Conservation (phyloP, 2,888 invertebrate genomes). For the Marronus borbonicus region DNA sequence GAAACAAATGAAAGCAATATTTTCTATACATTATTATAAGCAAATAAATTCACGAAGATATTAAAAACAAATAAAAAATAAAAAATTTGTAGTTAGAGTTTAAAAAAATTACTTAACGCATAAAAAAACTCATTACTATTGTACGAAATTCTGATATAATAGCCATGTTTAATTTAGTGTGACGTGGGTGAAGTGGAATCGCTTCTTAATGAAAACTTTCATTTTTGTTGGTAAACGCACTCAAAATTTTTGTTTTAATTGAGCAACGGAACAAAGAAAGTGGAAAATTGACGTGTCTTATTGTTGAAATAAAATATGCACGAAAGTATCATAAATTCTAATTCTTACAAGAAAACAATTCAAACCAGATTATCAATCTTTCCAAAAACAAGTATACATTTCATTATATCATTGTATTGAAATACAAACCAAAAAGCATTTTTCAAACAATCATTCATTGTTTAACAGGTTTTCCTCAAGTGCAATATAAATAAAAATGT, state of each 20-base stretch:
- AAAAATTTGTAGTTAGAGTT: no score
- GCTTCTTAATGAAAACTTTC: conserved; percentile 18
- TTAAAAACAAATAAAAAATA: no score
- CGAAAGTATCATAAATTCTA: no score
- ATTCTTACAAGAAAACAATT: no score
- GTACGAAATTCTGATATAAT: conserved; percentile 24
- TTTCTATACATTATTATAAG: background rate
- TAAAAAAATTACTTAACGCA: background rate
- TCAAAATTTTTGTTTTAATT: conserved; percentile 36
- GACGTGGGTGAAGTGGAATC: background rate
- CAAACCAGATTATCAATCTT: no score
- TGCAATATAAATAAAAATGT: no score
- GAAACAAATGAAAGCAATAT: conserved; percentile 4
- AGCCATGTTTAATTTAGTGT: conserved; percentile 24
- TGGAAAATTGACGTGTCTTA: conserved; percentile 29
- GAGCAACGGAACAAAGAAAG: conserved; percentile 28
- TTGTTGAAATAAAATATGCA: background rate
- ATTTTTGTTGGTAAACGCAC: conserved; percentile 7
- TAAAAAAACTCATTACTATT: background rate
- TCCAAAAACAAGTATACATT: no score
- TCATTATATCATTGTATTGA: no score
- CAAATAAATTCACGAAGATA: background rate
- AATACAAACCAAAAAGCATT: no score
- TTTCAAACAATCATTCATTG: no score
- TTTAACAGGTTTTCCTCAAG: no score